Evolutionary conservation across 2,797 vertebrate genomes (phyloP).

Genomic region (Enteromius unitaeniatus): DNA sequence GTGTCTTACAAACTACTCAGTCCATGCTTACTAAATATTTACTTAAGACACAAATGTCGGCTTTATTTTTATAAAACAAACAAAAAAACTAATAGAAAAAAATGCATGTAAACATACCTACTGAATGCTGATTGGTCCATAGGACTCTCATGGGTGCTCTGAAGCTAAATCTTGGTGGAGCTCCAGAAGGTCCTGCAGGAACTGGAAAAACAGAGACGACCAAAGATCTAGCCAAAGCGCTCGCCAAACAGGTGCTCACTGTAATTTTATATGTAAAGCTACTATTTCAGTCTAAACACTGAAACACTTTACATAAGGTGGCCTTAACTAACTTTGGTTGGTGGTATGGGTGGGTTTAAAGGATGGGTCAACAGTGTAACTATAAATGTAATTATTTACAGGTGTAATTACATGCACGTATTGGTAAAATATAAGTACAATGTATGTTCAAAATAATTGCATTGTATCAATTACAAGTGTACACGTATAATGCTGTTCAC

Average conservation of each 20-base stretch:
- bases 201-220: conserved; percentile 97
- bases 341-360: no score
- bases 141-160: conserved; percentile 96
- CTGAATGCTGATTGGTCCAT: conserved; percentile 24
- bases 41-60: background rate
- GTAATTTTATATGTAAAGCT: conserved; percentile 8
- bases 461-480: no score
- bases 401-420: no score
- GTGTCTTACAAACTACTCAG: background rate
- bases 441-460: no score
- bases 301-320: no score
- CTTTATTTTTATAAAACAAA: background rate
- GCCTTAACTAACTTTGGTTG: no score
- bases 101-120: background rate
- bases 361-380: no score
- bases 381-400: no score
- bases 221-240: conserved; percentile 96
- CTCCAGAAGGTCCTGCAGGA: conserved; percentile 95
- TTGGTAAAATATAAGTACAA: no score
- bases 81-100: background rate
- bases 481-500: no score
- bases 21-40: background rate
- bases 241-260: conserved; percentile 90
- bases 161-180: conserved; percentile 92
- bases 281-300: background rate